Evolutionary conservation across 1,140 invertebrate genomes (phyloP).

Genomic region (Akabosia matsudoensis): DNA sequence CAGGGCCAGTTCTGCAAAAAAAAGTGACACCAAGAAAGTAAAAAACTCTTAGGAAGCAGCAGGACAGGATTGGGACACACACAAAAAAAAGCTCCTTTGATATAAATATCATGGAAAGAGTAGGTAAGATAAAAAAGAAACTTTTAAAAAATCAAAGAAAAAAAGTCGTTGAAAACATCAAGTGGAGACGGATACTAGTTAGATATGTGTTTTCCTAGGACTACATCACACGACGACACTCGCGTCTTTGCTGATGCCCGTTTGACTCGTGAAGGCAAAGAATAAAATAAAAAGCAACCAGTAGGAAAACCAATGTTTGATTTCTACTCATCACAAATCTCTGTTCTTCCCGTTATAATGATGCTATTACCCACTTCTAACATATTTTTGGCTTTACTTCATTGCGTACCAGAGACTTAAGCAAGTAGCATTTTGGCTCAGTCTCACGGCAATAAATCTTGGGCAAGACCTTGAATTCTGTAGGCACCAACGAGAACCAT

Average conservation of each 20-base stretch:
- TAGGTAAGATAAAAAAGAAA: too few relatives aligned
- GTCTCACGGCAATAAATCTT: slow-evolving; percentile 9
- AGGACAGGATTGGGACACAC: not conserved
- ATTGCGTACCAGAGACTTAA: not conserved
- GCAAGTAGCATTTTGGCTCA: not conserved
- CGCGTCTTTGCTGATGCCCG: too few relatives aligned
- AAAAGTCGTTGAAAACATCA: not conserved
- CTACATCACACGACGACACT: too few relatives aligned
- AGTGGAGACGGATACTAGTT: not conserved
- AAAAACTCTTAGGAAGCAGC: not conserved
- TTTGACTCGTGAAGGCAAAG: not conserved
- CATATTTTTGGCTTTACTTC: not conserved
- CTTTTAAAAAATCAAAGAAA: too few relatives aligned
- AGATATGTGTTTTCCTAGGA: too few relatives aligned
- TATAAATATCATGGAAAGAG: not conserved
- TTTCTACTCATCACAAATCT: not conserved
- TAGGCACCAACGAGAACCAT: not conserved
- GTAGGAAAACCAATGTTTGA: not conserved
- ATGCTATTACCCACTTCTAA: not conserved
- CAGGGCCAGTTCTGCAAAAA: not conserved
- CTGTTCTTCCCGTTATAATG: not conserved
- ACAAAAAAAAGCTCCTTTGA: not conserved
- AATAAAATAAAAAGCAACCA: not conserved
- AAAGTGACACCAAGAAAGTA: not conserved
- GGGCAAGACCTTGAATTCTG: not conserved